Evolutionary conservation across 1,140 invertebrate species (phyloP), one percentile per base, ranked within the genome.

Genomic region (Bombus fervidus): DNA sequence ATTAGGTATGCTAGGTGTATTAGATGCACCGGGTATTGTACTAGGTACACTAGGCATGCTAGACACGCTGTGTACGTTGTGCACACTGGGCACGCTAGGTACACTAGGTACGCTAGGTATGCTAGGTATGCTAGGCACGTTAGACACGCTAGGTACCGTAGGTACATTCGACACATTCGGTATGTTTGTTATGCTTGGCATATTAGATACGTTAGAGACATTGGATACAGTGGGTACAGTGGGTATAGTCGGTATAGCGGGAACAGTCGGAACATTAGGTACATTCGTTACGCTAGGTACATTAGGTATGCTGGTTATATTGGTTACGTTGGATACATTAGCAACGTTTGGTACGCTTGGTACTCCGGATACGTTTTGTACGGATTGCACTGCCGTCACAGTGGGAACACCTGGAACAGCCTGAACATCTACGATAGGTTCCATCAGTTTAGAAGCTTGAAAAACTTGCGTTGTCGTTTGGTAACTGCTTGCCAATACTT

Each of bases 391-490:
- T 10, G 91, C 88, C 8, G 91, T 87, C 13, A 94, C 92, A 22
- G 91, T 93, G 12, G 91, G 92, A 37, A 94, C 90, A 9, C 90
- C 78, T n/a, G 91, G 89, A 10, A 94, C 92, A 25, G 91, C 87
- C 34, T 92, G 91, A 37, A 94, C 93, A 92, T 98, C 97, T 3
- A 97, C 96, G 81, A 97, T 96, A 0, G 97, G 97, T 91, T 98
- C 97, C 93, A 98, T 96, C 1, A 94, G 86, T 94, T 98, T 98
- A 85, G 97, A 97, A 0, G 97, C 97, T 95, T 98, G 97, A 92
- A 97, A 97, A 59, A 97, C 97, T 95, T 98, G 97, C 0, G 97
- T 98, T 10, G 97, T 97, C 1, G 97, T 98, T 68, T 97, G 97
- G 93, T 97, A 98, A 93, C 97, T 98, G 89, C 97, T 97, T 47